These are phyloP conservation scores for Meiosimyza decipiens DNA, from an alignment of 2,888 invertebrate species.

Conservation along the genomic window DNA sequence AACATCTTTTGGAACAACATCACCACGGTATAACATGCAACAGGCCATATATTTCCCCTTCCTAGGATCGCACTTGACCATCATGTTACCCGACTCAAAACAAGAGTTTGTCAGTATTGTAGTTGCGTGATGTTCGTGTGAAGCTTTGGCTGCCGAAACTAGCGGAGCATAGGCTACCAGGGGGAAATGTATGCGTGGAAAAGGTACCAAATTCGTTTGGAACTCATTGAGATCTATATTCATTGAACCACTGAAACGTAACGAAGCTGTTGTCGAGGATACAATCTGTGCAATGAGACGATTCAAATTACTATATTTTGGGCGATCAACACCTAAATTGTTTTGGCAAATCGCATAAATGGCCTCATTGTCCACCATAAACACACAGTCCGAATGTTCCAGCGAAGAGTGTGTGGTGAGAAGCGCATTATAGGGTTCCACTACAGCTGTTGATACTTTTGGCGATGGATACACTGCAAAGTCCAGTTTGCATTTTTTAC, in stretches of 20 bases:
- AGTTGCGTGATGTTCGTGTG: slow-evolving; percentile 63
- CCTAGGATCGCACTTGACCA: slow-evolving; percentile 89
- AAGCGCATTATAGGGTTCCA: slow-evolving; percentile 94
- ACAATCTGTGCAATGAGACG: slow-evolving; percentile 80
- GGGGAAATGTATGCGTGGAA: slow-evolving; percentile 84
- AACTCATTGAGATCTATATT: slow-evolving; percentile 92
- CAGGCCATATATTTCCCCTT: slow-evolving; percentile 91
- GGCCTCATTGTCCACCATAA: slow-evolving; percentile 97
- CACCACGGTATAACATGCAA: slow-evolving; percentile 87
- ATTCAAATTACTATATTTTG: slow-evolving; percentile 77
- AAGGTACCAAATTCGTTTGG: slow-evolving; percentile 91
- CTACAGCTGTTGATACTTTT: slow-evolving; percentile 90
- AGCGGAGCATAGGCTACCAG: slow-evolving; percentile 63
- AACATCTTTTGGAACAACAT: slow-evolving; percentile 90
- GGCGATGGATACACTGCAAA: slow-evolving; percentile 94
- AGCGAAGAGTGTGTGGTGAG: slow-evolving; percentile 92
- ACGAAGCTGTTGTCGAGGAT: slow-evolving; percentile 87
- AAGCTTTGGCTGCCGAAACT: slow-evolving; percentile 56
- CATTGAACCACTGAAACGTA: slow-evolving; percentile 88
- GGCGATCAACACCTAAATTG: slow-evolving; percentile 81
- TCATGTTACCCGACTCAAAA: slow-evolving; percentile 88
- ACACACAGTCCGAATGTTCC: slow-evolving; percentile 88
- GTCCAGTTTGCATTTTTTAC: slow-evolving; percentile 88
- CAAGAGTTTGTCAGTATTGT: slow-evolving; percentile 87
- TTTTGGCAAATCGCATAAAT: slow-evolving; percentile 91